These are phyloP conservation scores for Phyllotreta cruciferae DNA, from an alignment of 2,888 invertebrate genomes.

Conservation along the genomic window DNA sequence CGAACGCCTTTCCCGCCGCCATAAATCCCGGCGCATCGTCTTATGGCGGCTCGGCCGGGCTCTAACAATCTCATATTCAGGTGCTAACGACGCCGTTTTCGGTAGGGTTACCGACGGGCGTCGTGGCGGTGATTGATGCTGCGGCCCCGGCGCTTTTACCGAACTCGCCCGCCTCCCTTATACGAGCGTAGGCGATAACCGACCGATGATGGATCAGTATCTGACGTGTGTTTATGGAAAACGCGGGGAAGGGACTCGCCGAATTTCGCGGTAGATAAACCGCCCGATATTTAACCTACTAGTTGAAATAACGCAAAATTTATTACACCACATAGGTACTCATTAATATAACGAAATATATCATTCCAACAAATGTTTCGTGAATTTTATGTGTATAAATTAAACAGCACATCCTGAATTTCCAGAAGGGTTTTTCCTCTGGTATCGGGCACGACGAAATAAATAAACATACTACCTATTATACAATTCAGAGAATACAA, in stretches of 20 bases:
- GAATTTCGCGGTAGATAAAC: no score
- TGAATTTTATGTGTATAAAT: slow-evolving; percentile 9
- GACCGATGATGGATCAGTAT: slow-evolving; percentile 19
- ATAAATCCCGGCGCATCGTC: no score
- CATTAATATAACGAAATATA: background rate
- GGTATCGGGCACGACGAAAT: slow-evolving; percentile 44
- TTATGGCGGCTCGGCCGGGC: no score
- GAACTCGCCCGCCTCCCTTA: slow-evolving; percentile 46
- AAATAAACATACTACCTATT: slow-evolving; percentile 40
- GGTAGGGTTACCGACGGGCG: slow-evolving; percentile 40
- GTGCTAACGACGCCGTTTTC: slow-evolving; percentile 30
- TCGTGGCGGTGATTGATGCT: slow-evolving; percentile 50
- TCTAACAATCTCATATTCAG: slow-evolving; percentile 19
- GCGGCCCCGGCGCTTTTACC: slow-evolving; percentile 45
- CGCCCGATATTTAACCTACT: no score
- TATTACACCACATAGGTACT: background rate
- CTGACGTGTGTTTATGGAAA: no score
- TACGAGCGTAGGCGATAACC: slow-evolving; percentile 20
- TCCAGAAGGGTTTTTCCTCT: slow-evolving; percentile 45
- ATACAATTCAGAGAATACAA: slow-evolving; percentile 38
- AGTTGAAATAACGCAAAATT: no score
- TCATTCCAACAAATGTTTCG: background rate
- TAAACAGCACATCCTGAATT: slow-evolving; percentile 33
- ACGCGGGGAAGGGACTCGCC: no score
- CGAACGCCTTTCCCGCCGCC: no score